These are phyloP conservation scores for Aulostomus chinensis DNA, from an alignment of 2,797 vertebrate genomes.

Conservation along the genomic window DNA sequence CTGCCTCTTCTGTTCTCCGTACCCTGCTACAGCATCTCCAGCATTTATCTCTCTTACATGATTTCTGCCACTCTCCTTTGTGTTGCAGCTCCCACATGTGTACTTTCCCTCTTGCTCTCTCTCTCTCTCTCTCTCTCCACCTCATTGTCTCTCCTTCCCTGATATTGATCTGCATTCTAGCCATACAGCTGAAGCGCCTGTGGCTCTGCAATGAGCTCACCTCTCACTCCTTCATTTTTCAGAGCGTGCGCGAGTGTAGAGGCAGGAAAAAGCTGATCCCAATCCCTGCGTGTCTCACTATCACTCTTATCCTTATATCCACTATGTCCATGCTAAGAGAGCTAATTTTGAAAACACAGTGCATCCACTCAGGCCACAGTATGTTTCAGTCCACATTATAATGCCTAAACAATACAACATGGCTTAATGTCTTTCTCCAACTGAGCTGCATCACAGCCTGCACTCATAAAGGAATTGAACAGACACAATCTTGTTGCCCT, in stretches of 20 bases:
- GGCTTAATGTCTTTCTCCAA: no score
- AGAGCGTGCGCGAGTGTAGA: conserved; percentile 17
- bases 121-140: conserved; percentile 9
- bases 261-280: conserved; percentile 25
- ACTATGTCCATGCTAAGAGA: neutral
- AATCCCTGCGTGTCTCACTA: conserved; percentile 11
- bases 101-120: conserved; percentile 15
- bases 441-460: no score
- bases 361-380: no score
- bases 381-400: no score
- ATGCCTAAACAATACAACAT: no score
- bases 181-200: conserved; percentile 64
- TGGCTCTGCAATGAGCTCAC: conserved; percentile 67
- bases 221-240: conserved; percentile 42
- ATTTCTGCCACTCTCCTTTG: conserved; percentile 63
- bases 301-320: conserved; percentile 3
- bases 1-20: conserved; percentile 46
- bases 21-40: conserved; percentile 56
- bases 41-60: conserved; percentile 65
- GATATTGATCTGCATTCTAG: conserved; percentile 76
- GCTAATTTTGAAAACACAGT: no score
- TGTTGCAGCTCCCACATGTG: conserved; percentile 62
- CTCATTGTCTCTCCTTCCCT: conserved; percentile 42
- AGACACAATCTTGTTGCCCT: no score
- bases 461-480: no score